These are phyloP conservation scores for Sebastes nivosus DNA, from an alignment of 2,797 vertebrate species.

Conservation along the genomic window DNA sequence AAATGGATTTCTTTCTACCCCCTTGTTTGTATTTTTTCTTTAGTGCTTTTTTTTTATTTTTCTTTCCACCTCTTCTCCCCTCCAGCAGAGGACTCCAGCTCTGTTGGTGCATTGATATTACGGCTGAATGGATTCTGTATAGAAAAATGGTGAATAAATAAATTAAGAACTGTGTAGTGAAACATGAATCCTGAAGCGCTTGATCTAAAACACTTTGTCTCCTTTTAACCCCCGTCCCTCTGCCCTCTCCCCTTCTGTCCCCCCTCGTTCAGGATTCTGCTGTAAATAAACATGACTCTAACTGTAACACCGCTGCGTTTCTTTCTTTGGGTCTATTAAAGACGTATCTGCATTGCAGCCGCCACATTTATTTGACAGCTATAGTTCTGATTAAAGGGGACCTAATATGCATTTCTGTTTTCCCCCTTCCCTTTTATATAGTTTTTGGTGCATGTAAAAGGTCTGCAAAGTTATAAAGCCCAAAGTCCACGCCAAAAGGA, in stretches of 20 bases:
- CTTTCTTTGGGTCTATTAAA: conserved; percentile 11
- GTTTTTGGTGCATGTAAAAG: too few species aligned
- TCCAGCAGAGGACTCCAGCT: conserved; percentile 67
- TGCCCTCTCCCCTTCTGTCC: conserved; percentile 35
- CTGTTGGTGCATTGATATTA: conserved; percentile 72
- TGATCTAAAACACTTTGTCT: conserved; percentile 78
- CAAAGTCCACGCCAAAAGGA: too few species aligned
- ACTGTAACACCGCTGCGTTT: conserved; percentile 72
- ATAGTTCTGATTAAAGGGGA: not conserved
- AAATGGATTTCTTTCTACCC: conserved; percentile 67
- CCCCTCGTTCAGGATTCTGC: conserved; percentile 80
- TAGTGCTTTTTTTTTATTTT: conserved; percentile 24
- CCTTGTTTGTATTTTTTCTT: conserved; percentile 62
- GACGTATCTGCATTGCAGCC: not conserved
- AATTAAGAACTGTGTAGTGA: conserved; percentile 86
- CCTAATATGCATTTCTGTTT: too few species aligned
- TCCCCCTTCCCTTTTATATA: too few species aligned
- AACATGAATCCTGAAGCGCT: conserved; percentile 80
- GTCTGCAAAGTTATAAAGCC: too few species aligned
- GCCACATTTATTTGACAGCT: not conserved
- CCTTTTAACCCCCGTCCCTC: conserved; percentile 62
- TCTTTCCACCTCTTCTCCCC: conserved; percentile 38
- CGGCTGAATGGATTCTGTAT: conserved; percentile 85
- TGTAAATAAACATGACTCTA: conserved; percentile 91
- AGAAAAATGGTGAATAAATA: conserved; percentile 81